Base-by-base conservation (phyloP, 2,797 vertebrate species). In the Falco peregrinus region DNA sequence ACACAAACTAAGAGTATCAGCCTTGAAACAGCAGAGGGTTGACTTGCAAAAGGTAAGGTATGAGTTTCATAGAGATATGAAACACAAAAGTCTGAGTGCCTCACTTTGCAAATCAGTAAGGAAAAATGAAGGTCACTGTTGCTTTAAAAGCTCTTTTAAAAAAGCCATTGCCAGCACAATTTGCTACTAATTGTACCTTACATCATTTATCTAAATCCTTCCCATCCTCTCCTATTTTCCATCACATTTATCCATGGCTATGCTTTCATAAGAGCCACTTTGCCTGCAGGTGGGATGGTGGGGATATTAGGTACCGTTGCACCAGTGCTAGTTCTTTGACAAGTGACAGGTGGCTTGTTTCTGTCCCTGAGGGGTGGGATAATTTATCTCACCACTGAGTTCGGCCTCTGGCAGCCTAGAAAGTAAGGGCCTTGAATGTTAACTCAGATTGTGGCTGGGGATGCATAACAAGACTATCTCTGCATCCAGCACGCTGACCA, bases 311-410 rank as follows among this genome's bases (percentile, higher is more conserved):
- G 41, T 76, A 33, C 50, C 50, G 87, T 24, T 37, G 47, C 56
- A 64, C 53, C 39, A 76, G 73, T 59, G 6, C 29, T 74, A 61
- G 25, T 86, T 83, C 57, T 93, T 89, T 87, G 92, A 93, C 87
- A 95, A 89, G 78, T 87, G 85, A 84, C 87, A 95, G 75, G 84
- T 83, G 82, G 57, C 68, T 75, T 87, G 61, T 81, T 95, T 90
- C 90, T 88, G 50, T 93, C 78, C 85, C 73, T 68, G 26, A 88
- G 78, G 73, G 29, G 37, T 21, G 22, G n/a, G 47, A 91, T 92
- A 93, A 79, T 87, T 61, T 84, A 84, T 94, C 41, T 97, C 59
- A 92, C 53, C 84, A 90, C 39, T 75, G 29, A 96, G 24, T 54
- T 95, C 13, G 9, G 45, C 47, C 78, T 89, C 84, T 77, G 69